Conservation (phyloP, 2,797 vertebrate genomes). For the Tympanoctomys barrerae region DNA sequence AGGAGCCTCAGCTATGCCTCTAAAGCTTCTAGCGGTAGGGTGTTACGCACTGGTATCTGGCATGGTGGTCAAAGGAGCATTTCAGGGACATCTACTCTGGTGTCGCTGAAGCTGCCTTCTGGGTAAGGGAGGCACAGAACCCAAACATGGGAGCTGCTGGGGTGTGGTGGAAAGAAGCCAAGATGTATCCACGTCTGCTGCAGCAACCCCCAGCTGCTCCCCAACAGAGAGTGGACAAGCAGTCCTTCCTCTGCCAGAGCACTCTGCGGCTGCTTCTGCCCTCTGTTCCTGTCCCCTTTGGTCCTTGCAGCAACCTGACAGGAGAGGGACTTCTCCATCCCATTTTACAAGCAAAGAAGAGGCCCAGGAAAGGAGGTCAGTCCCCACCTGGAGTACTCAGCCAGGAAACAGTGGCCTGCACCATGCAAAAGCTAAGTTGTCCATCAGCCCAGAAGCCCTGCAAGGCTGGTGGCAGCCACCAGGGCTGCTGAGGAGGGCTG, state of each 20-base stretch:
- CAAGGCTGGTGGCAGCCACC: not conserved
- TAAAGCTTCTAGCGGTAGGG: not conserved
- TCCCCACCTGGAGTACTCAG: not conserved
- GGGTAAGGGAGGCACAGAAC: not conserved
- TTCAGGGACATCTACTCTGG: not conserved
- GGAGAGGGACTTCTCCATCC: not conserved
- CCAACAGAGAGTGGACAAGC: not conserved
- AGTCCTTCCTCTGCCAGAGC: not conserved
- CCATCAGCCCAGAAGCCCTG: not conserved
- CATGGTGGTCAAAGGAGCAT: fast-evolving
- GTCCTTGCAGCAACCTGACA: fast-evolving
- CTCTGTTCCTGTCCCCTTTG: not conserved
- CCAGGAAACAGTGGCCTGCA: not conserved
- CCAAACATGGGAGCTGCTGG: not conserved
- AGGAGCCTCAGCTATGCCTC: not conserved
- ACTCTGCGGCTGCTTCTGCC: not conserved
- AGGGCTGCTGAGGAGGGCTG: fast-evolving
- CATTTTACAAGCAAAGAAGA: constrained; percentile 9
- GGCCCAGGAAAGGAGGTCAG: fast-evolving
- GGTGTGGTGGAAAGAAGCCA: fast-evolving
- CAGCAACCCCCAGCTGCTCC: fast-evolving
- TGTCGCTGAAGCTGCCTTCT: fast-evolving
- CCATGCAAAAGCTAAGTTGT: not conserved
- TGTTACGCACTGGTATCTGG: fast-evolving
- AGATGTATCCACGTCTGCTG: fast-evolving